phyloP scores from a whole-genome alignment of 1,140 invertebrate species.

The Oreohelix idahoensis region DNA sequence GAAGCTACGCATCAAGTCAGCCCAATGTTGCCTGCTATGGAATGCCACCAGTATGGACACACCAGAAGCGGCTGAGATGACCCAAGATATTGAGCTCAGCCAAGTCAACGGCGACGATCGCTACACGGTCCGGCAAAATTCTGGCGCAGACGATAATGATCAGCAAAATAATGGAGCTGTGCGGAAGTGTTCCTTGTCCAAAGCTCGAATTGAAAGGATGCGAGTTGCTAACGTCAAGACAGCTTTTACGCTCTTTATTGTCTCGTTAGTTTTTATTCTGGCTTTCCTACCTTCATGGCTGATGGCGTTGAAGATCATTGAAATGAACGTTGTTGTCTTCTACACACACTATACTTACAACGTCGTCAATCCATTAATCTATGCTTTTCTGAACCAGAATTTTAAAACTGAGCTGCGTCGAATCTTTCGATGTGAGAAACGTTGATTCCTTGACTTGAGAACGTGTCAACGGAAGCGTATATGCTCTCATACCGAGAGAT shows the following conservation, averaged over 20 bases:
- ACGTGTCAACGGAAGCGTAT: no score
- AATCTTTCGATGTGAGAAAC: slow-evolving; percentile 54
- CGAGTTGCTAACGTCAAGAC: slow-evolving; percentile 68
- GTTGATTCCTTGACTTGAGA: slow-evolving; percentile 16
- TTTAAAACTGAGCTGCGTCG: slow-evolving; percentile 67
- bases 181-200: slow-evolving; percentile 36
- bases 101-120: slow-evolving; percentile 47
- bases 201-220: slow-evolving; percentile 48
- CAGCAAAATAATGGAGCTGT: slow-evolving; percentile 34
- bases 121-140: slow-evolving; percentile 11
- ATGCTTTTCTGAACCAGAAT: slow-evolving; percentile 71
- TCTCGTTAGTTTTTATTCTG: slow-evolving; percentile 66
- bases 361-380: slow-evolving; percentile 72
- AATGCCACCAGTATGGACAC: slow-evolving; percentile 24
- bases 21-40: slow-evolving; percentile 48
- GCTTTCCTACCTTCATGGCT: slow-evolving; percentile 67
- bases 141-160: slow-evolving; percentile 25
- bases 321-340: slow-evolving; percentile 63
- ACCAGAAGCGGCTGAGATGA: slow-evolving; percentile 44
- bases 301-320: slow-evolving; percentile 58
- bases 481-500: no score
- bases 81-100: slow-evolving; percentile 46
- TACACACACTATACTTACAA: slow-evolving; percentile 72
- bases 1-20: slow-evolving; percentile 48
- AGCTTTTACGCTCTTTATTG: slow-evolving; percentile 69